Evolutionary conservation across 1,140 invertebrate species (phyloP).

Genomic region (Coptotermes formosanus): DNA sequence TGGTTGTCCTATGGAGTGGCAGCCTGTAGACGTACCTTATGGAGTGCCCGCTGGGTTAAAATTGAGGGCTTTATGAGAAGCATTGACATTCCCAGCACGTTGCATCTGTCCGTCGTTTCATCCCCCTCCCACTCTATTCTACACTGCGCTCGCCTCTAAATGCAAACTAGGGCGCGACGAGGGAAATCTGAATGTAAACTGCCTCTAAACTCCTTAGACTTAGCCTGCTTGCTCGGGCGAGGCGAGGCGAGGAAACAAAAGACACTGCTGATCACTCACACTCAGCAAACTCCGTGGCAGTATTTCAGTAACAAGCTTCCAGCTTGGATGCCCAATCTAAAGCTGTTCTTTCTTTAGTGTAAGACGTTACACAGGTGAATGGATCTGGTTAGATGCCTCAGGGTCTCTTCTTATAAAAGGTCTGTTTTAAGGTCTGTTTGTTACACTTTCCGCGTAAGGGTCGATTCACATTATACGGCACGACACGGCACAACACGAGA

Average conservation of each 20-base stretch:
- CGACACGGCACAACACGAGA: too few relatives aligned
- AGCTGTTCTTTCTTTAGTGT: too few relatives aligned
- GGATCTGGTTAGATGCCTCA: too few relatives aligned
- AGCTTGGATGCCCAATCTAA: too few relatives aligned
- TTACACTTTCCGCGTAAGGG: too few relatives aligned
- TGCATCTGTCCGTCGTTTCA: not conserved
- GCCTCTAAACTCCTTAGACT: not conserved
- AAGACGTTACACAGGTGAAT: too few relatives aligned
- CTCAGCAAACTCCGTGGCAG: not conserved
- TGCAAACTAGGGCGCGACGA: constrained; percentile 23
- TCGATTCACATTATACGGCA: too few relatives aligned
- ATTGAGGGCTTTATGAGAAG: not conserved
- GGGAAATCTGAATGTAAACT: constrained; percentile 28
- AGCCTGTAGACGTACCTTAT: too few relatives aligned
- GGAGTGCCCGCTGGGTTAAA: not conserved
- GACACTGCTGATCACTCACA: not conserved
- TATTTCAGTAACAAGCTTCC: not conserved
- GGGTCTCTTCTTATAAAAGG: too few relatives aligned
- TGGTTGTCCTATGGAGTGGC: too few relatives aligned
- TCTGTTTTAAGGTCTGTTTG: too few relatives aligned
- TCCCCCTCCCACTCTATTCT: not conserved
- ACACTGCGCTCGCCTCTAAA: constrained; percentile 10
- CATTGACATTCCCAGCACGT: not conserved
- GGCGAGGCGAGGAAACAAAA: not conserved
- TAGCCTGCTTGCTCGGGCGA: not conserved